Base-by-base conservation (phyloP, 2,113 vertebrate species). In the Petroica traversi region DNA sequence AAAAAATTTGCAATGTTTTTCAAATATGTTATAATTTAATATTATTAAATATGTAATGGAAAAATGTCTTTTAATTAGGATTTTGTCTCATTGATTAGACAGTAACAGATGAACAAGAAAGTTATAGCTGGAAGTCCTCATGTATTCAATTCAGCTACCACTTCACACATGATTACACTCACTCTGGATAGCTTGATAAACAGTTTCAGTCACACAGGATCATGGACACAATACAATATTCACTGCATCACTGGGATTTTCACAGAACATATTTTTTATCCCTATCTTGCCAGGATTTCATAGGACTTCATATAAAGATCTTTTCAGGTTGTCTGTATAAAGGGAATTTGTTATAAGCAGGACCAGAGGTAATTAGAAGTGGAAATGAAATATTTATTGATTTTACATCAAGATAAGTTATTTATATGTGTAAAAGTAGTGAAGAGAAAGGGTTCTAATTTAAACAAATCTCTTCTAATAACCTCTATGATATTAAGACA, bases 371-470 rank as follows among this genome's bases (percentile, higher is more conserved):
- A 96, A 93, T 88, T 94, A 93, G 86, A 91, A 76, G 62, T 77
- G 33, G 59, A 97, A 95, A 96, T 91, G 89, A 95, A 95, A 91
- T 46, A 46, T 85, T 73, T 82, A 94, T 95, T 95, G 93, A 94
- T 96, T 97, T 96, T 61, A 82, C 49, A 83, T 91, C 51, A 82
- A 63, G 73, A 76, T 52, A 88, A 72, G 29, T 14, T 41, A 92
- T 86, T 89, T 83, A 36, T 85, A 55, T 48, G n/a, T 87, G 88
- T 84, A 51, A 92, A 93, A 94, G 45, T 63, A 81, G 33, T 19
- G 46, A 94, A 77, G n/a, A 83, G 58, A 89, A 61, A 23, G 43
- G 11, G 5, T 73, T 84, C 41, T 69, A 89, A 87, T 93, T 92
- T 86, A 69, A 93, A 93, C 52, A 71, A 93, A 89, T 62, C 58